Evolutionary conservation across 2,797 vertebrate species (phyloP).

Genomic region (Sciurus carolinensis): DNA sequence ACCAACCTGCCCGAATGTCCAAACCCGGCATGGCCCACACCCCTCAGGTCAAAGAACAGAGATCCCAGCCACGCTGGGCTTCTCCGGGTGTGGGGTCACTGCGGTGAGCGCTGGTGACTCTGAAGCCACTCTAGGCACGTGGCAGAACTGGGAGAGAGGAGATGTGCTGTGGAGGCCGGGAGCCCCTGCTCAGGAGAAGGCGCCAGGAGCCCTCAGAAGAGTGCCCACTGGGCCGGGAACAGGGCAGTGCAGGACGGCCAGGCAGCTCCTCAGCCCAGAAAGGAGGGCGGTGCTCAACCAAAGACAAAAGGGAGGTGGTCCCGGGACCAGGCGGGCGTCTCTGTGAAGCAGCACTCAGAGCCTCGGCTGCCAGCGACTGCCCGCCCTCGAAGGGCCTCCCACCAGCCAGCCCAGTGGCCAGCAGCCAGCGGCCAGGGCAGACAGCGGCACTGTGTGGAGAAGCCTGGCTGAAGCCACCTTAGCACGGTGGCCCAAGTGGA

Average conservation of each 20-base stretch:
- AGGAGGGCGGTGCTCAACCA: neutral
- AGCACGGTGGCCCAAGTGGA: neutral
- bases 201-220: neutral
- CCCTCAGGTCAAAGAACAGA: neutral
- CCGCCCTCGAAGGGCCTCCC: neutral
- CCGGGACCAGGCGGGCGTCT: too few relatives aligned
- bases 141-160: neutral
- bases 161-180: rapidly evolving
- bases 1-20: rapidly evolving
- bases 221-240: too few relatives aligned
- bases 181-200: neutral
- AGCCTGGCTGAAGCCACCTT: neutral
- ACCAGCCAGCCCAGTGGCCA: too few relatives aligned
- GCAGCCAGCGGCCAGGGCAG: neutral
- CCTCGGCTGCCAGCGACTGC: too few relatives aligned
- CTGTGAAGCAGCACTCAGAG: too few relatives aligned
- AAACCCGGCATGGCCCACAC: rapidly evolving
- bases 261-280: neutral
- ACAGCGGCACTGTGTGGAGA: neutral
- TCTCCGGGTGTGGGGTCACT: too few relatives aligned
- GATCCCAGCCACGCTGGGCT: too few relatives aligned
- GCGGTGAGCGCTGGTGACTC: too few relatives aligned
- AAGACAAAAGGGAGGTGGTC: too few relatives aligned
- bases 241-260: rapidly evolving
- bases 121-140: too few relatives aligned